Evolutionary conservation across 2,888 invertebrate genomes (phyloP).

Genomic region (Seira ritae): DNA sequence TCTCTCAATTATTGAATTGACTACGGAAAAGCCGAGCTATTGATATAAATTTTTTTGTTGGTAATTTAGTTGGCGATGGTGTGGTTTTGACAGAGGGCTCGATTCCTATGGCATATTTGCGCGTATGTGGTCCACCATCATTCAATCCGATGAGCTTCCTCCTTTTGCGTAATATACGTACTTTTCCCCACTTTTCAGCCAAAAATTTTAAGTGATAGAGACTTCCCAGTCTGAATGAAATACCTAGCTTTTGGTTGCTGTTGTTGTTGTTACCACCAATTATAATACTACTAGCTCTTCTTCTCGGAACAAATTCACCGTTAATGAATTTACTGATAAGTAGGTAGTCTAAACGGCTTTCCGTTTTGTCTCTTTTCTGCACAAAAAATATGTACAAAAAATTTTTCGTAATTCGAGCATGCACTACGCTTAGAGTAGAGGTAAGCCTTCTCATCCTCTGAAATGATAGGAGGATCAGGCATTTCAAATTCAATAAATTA

Average conservation of each 20-base stretch:
- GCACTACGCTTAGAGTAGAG: neutral
- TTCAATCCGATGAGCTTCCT: conserved; percentile 35
- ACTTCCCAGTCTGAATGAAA: neutral
- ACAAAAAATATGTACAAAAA: conserved; percentile 11
- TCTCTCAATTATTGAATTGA: conserved; percentile 45
- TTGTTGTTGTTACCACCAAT: conserved; percentile 23
- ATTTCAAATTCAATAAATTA: conserved; percentile 56
- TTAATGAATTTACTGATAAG: conserved; percentile 44
- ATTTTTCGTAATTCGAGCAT: neutral
- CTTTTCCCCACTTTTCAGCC: conserved; percentile 4
- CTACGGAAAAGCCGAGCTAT: conserved; percentile 14
- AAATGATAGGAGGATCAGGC: neutral
- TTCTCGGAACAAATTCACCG: conserved; percentile 25
- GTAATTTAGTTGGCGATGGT: conserved; percentile 43
- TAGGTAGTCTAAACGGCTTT: no score
- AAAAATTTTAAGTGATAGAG: neutral
- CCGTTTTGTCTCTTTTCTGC: conserved; percentile 34
- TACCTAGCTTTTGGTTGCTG: no score
- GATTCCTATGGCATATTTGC: conserved; percentile 51
- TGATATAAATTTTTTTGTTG: neutral
- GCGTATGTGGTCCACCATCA: conserved; percentile 61
- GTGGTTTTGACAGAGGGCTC: conserved; percentile 56
- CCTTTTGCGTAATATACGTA: conserved; percentile 24
- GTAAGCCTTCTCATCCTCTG: neutral
- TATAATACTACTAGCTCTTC: conserved; percentile 19